Percentiles rank a stretch among this genome's conserved stretches.
These are phyloP conservation scores for Bufotes viridis DNA, from an alignment of 2,797 vertebrate genomes.

Conservation along the genomic window DNA sequence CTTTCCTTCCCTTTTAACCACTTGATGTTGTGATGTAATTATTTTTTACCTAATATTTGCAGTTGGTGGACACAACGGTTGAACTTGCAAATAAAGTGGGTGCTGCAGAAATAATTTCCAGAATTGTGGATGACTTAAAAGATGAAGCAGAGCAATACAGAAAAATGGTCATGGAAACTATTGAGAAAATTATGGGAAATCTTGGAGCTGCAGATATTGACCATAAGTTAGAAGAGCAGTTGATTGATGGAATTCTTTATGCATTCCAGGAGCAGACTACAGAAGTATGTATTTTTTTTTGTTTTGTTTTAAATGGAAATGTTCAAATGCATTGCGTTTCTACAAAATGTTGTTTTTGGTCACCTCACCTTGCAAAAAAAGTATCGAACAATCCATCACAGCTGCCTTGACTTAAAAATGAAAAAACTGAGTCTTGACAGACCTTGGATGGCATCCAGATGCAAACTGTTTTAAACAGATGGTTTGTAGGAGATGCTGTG, in stretches of 20 bases:
- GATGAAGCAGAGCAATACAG: slow-evolving; percentile 99
- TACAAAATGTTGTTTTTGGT: background rate
- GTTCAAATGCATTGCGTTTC: background rate
- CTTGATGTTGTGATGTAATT: background rate
- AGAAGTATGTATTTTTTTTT: slow-evolving; percentile 78
- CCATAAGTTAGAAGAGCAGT: slow-evolving; percentile 97
- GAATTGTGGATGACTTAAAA: slow-evolving; percentile 98
- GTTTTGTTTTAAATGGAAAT: background rate
- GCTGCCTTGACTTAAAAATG: no score
- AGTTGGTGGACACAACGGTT: slow-evolving; percentile 99
- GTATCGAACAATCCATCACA: no score
- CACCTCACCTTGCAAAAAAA: no score
- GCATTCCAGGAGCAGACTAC: slow-evolving; percentile 99
- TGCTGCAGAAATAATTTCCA: slow-evolving; percentile 97
- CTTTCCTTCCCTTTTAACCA: background rate
- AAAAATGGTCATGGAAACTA: slow-evolving; percentile 99
- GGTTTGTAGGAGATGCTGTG: no score
- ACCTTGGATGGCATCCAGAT: no score
- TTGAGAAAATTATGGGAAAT: slow-evolving; percentile 99
- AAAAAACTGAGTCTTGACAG: no score
- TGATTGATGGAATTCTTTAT: slow-evolving; percentile 97
- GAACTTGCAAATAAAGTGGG: slow-evolving; percentile 99
- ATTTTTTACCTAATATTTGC: slow-evolving; percentile 22
- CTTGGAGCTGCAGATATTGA: slow-evolving; percentile 97
- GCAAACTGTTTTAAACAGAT: no score